These are phyloP conservation scores for Mesodorylaimus sp. DNA, from an alignment of 2,888 invertebrate genomes.

Conservation along the genomic window DNA sequence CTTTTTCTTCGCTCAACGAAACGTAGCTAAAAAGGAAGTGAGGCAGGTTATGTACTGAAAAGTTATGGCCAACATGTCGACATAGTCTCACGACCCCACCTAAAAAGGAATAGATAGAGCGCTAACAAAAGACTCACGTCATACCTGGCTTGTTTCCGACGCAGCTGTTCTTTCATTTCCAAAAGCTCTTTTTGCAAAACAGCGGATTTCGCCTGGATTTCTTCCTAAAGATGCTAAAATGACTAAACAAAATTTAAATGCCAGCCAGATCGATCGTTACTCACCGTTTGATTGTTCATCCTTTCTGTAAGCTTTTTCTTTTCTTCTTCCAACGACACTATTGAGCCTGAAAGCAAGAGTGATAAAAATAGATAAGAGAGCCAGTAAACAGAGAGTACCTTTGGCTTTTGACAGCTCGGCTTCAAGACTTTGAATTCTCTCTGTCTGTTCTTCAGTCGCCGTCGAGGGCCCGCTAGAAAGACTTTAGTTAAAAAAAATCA, in stretches of 20 bases:
- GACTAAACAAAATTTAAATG: background rate
- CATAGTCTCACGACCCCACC: too few species aligned
- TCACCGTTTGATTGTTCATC: background rate
- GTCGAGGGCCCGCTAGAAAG: too few species aligned
- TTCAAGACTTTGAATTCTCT: background rate
- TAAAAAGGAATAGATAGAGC: too few species aligned
- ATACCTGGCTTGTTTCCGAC: conserved; percentile 30
- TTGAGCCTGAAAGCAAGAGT: background rate
- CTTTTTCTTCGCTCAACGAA: conserved; percentile 30
- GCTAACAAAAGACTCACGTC: too few species aligned
- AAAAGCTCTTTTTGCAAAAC: background rate
- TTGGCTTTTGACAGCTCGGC: background rate
- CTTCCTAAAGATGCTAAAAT: conserved; percentile 1
- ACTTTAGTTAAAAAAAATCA: too few species aligned
- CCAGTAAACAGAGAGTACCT: too few species aligned
- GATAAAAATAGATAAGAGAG: background rate
- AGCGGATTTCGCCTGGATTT: background rate
- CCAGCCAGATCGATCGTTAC: background rate
- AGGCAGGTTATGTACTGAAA: background rate
- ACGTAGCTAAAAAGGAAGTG: conserved; percentile 18
- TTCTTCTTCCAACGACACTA: background rate
- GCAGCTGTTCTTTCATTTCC: conserved; percentile 24
- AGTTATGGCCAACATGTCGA: too few species aligned
- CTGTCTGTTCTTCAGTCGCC: too few species aligned
- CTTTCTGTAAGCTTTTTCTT: background rate